These are phyloP conservation scores for Elaphurus davidianus DNA, from an alignment of 2,113 vertebrate species.

Conservation along the genomic window DNA sequence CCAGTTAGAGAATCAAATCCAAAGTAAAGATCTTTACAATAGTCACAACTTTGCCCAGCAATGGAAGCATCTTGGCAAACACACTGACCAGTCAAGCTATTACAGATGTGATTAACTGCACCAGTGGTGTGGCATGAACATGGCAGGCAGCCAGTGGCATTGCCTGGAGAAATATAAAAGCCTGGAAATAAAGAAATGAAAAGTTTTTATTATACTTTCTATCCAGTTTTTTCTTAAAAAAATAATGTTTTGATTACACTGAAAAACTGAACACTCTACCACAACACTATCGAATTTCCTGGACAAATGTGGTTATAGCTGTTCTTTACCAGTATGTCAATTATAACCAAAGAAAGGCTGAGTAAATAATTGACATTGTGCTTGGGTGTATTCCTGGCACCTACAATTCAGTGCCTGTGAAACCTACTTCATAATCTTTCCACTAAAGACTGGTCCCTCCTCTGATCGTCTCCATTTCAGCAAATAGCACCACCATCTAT, in stretches of 20 bases:
- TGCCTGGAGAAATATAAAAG: slow-evolving; percentile 83
- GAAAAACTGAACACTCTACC: not conserved
- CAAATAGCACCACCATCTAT: not conserved
- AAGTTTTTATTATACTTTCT: not conserved
- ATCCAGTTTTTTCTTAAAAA: not conserved
- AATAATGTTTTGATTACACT: not conserved
- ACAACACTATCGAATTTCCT: rapidly evolving
- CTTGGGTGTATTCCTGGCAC: not conserved
- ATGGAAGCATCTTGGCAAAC: slow-evolving; percentile 85
- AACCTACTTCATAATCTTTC: not conserved
- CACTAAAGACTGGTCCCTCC: not conserved
- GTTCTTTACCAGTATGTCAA: not conserved
- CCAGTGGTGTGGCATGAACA: slow-evolving; percentile 89
- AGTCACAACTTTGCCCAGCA: slow-evolving; percentile 87
- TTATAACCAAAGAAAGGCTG: not conserved
- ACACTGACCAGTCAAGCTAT: slow-evolving; percentile 86
- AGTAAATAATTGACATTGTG: not conserved
- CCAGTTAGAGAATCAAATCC: slow-evolving; percentile 89
- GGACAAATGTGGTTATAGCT: not conserved
- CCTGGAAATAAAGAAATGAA: slow-evolving; percentile 78
- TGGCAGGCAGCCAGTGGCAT: slow-evolving; percentile 80
- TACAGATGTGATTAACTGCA: slow-evolving; percentile 82
- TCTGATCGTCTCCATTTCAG: not conserved
- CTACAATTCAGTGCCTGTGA: not conserved
- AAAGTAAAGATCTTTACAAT: slow-evolving; percentile 86